These are phyloP conservation scores for Lota lota DNA, from an alignment of 2,113 vertebrate species.

Conservation along the genomic window DNA sequence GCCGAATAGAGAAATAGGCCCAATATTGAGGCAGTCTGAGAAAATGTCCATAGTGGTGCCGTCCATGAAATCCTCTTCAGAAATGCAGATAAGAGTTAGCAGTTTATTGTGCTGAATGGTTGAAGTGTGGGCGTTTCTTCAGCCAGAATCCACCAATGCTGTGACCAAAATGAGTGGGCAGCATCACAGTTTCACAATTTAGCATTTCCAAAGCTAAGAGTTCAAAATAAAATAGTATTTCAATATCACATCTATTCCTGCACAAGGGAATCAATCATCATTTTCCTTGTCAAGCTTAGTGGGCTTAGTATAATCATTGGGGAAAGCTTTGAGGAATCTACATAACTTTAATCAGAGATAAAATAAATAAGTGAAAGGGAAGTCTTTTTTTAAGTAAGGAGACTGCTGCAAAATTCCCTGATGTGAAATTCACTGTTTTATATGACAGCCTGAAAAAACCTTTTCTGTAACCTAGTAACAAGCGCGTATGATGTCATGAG, in stretches of 20 bases:
- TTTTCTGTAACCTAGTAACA: slow-evolving; percentile 52
- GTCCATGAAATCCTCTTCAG: slow-evolving; percentile 31
- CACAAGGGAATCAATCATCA: too few relatives aligned
- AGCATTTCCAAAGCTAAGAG: slow-evolving; percentile 2
- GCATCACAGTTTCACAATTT: slow-evolving; percentile 3
- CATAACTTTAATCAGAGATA: too few relatives aligned
- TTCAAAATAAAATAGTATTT: slow-evolving; percentile 16
- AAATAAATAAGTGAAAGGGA: too few relatives aligned
- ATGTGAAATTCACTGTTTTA: slow-evolving; percentile 17
- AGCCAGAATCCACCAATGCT: slow-evolving; percentile 26
- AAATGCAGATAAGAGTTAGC: slow-evolving; percentile 35
- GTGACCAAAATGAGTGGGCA: slow-evolving; percentile 40
- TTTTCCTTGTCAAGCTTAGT: too few relatives aligned
- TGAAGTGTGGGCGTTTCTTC: slow-evolving; percentile 43
- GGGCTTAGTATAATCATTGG: too few relatives aligned
- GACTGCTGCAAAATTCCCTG: neutral
- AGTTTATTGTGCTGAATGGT: slow-evolving; percentile 27
- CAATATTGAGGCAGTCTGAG: slow-evolving; percentile 13
- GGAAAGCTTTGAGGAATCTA: too few relatives aligned
- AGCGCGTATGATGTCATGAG: slow-evolving; percentile 33
- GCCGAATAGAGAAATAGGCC: neutral
- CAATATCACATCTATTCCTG: neutral
- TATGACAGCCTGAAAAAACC: slow-evolving; percentile 16
- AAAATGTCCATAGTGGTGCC: slow-evolving; percentile 27
- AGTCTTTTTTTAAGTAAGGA: too few relatives aligned